Evolutionary conservation across 2,888 invertebrate genomes (phyloP).

Genomic region (Pterostichus niger): DNA sequence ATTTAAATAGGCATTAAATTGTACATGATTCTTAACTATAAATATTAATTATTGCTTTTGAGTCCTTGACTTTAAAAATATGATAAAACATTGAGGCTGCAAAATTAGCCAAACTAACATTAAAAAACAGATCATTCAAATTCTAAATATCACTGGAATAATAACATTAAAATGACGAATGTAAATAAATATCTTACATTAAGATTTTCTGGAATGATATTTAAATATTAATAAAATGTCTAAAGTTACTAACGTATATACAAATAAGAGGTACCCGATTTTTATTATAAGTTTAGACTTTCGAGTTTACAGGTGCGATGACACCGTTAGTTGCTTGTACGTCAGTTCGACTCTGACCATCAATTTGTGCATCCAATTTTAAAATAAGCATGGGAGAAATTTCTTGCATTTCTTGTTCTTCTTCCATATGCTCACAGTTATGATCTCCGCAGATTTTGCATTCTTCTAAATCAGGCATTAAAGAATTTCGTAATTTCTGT

Average conservation of each 20-base stretch:
- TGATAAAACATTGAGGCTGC: not conserved
- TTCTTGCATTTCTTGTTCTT: slow-evolving; percentile 72
- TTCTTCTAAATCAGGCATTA: slow-evolving; percentile 88
- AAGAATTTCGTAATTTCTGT: slow-evolving; percentile 88
- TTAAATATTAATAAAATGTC: slow-evolving; percentile 26
- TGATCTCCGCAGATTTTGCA: slow-evolving; percentile 87
- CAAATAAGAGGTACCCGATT: slow-evolving; percentile 10
- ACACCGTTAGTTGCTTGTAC: slow-evolving; percentile 47
- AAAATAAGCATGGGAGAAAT: slow-evolving; percentile 64
- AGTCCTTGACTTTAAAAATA: slow-evolving; percentile 25
- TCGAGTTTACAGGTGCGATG: slow-evolving; percentile 50
- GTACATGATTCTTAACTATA: not conserved
- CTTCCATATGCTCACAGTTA: slow-evolving; percentile 85
- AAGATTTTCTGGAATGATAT: slow-evolving; percentile 12
- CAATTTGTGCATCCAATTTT: slow-evolving; percentile 51
- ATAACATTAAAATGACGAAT: slow-evolving; percentile 56
- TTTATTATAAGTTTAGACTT: slow-evolving; percentile 26
- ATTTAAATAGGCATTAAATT: not conserved
- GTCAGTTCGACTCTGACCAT: slow-evolving; percentile 49
- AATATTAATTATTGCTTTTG: slow-evolving; percentile 34
- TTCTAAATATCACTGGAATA: slow-evolving; percentile 55
- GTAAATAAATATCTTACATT: slow-evolving; percentile 46
- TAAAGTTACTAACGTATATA: slow-evolving; percentile 42
- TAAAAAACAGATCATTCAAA: slow-evolving; percentile 61
- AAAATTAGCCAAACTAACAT: slow-evolving; percentile 28